Percentiles rank a stretch among this genome's conserved stretches.
phyloP scores from a whole-genome alignment of 2,113 vertebrate species.

The Vanacampus margaritifer region DNA sequence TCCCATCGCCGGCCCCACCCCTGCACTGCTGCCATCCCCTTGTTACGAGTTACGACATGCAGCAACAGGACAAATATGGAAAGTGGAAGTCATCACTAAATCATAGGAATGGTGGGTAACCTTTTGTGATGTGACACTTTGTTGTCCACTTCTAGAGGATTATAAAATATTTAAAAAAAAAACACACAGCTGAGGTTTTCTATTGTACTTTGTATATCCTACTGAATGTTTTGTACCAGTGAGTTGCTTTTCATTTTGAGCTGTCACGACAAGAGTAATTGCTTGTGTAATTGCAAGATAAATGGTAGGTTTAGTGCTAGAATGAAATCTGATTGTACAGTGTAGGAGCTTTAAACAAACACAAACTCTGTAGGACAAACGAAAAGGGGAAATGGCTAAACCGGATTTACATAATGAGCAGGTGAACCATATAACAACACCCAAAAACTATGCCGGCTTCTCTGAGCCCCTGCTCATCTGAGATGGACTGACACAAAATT shows the following conservation, averaged over 20 bases:
- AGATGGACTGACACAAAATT: too few relatives aligned
- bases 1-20: slow-evolving; percentile 38
- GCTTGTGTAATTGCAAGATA: slow-evolving; percentile 49
- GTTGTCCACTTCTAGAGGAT: slow-evolving; percentile 22
- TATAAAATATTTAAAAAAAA: background rate
- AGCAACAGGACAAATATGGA: slow-evolving; percentile 62
- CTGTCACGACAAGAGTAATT: slow-evolving; percentile 32
- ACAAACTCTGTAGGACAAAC: slow-evolving; percentile 6
- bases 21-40: slow-evolving; percentile 23
- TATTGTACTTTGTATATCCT: background rate
- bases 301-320: slow-evolving; percentile 35
- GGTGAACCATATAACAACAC: too few relatives aligned
- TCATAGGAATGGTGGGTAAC: slow-evolving; percentile 51
- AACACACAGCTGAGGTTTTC: slow-evolving; percentile 4
- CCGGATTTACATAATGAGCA: slow-evolving; percentile 1
- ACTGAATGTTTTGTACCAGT: slow-evolving; percentile 7
- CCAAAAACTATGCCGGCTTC: too few relatives aligned
- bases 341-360: too few relatives aligned
- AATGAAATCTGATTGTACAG: slow-evolving; percentile 11
- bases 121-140: slow-evolving; percentile 58
- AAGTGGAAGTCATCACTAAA: slow-evolving; percentile 64
- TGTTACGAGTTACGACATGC: slow-evolving; percentile 28
- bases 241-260: slow-evolving; percentile 40
- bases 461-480: too few relatives aligned
- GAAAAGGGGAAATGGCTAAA: background rate